Percentiles rank a stretch among this genome's conserved stretches.
These are phyloP conservation scores for Seriola dumerili DNA, from an alignment of 2,113 vertebrate genomes.

Conservation along the genomic window DNA sequence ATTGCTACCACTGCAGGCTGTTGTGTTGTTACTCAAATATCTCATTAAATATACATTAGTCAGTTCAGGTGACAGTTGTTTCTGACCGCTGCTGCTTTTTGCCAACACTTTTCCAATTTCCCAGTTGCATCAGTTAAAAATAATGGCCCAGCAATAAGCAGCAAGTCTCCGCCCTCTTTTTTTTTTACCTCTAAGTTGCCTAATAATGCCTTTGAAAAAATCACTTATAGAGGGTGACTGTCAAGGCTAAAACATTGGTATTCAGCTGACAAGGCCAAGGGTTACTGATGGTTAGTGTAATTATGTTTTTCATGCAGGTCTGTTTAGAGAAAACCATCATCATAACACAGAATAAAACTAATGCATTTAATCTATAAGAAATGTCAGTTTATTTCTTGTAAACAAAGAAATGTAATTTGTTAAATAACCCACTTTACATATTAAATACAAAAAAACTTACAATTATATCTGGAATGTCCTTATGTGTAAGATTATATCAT, in stretches of 20 bases:
- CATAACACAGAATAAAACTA: neutral
- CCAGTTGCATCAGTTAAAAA: slow-evolving; percentile 14
- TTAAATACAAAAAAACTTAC: neutral
- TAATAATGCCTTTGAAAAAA: slow-evolving; percentile 7
- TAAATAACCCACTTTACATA: neutral
- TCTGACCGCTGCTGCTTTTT: neutral
- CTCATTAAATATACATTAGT: neutral
- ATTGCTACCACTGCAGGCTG: neutral
- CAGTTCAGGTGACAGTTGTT: neutral
- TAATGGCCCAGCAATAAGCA: neutral
- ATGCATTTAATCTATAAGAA: neutral
- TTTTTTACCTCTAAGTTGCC: neutral
- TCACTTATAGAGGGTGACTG: neutral
- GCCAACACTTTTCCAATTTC: neutral
- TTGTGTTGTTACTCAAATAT: slow-evolving; percentile 4
- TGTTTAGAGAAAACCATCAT: neutral
- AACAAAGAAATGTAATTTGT: neutral
- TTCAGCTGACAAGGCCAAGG: neutral
- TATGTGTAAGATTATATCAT: neutral
- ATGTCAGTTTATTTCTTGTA: neutral
- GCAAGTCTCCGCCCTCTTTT: neutral
- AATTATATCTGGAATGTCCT: neutral
- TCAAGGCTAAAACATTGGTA: neutral
- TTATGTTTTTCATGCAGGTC: neutral
- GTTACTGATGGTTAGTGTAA: slow-evolving; percentile 11